A percentile compares a stretch with the other conserved stretches of the same genome.
These are phyloP conservation scores for Cheilosia pagana DNA, from an alignment of 2,888 invertebrate genomes.

Conservation along the genomic window DNA sequence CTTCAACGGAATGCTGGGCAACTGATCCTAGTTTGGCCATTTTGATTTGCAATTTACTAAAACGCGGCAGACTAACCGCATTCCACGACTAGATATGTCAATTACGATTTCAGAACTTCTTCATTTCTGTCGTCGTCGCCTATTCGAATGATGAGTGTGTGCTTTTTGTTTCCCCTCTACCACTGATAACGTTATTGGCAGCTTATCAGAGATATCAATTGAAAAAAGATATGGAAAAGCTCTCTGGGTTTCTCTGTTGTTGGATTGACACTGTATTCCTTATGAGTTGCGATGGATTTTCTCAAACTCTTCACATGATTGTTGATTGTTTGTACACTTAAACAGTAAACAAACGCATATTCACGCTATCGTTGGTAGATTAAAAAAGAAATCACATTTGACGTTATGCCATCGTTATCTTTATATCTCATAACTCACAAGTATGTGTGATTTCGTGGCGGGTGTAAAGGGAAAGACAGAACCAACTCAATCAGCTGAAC, in stretches of 20 bases:
- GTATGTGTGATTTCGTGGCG: constrained; percentile 3
- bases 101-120: constrained; percentile 69
- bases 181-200: constrained; percentile 53
- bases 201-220: constrained; percentile 77
- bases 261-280: neutral
- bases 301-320: neutral
- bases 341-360: neutral
- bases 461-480: neutral
- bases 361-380: neutral
- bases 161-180: constrained; percentile 12
- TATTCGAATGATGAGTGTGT: constrained; percentile 32
- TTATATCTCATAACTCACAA: neutral
- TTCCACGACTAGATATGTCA: constrained; percentile 70
- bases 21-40: constrained; percentile 67
- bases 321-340: neutral
- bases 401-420: constrained; percentile 10
- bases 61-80: constrained; percentile 36
- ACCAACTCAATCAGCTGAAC: constrained; percentile 10
- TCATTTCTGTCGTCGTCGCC: constrained; percentile 67
- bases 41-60: constrained; percentile 8
- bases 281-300: neutral
- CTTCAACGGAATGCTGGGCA: constrained; percentile 22
- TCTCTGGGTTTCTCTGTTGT: constrained; percentile 33
- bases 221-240: constrained; percentile 54
- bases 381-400: neutral